These are phyloP conservation scores for Pseudomugil tenellus DNA, from an alignment of 2,797 vertebrate species.

Conservation along the genomic window DNA sequence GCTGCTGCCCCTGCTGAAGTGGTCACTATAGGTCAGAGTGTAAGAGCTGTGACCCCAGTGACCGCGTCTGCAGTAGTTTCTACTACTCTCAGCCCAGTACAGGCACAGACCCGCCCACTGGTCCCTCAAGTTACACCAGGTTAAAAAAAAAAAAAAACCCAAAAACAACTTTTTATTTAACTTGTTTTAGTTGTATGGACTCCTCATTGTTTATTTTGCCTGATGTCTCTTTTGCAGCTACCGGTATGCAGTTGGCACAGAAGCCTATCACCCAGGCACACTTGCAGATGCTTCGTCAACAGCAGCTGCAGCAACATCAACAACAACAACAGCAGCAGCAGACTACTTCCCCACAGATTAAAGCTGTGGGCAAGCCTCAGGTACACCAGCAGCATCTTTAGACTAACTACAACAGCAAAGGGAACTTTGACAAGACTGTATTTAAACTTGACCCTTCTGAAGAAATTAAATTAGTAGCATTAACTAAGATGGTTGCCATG, in stretches of 20 bases:
- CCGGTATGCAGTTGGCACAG: constrained; percentile 82
- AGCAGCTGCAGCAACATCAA: constrained; percentile 82
- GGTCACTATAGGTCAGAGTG: constrained; percentile 87
- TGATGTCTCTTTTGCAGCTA: constrained; percentile 57
- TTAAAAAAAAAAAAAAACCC: constrained; percentile 65
- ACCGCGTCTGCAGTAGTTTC: constrained; percentile 88
- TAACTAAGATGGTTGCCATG: background rate
- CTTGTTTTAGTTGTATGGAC: background rate
- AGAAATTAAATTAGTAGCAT: constrained; percentile 2
- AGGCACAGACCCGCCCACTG: constrained; percentile 86
- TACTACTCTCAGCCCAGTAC: constrained; percentile 87
- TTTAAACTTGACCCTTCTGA: background rate
- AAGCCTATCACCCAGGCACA: constrained; percentile 86
- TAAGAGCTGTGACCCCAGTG: constrained; percentile 87
- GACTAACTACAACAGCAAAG: background rate
- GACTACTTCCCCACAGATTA: constrained; percentile 86
- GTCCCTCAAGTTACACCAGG: constrained; percentile 88
- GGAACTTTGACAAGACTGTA: background rate
- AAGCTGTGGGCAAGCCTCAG: constrained; percentile 88
- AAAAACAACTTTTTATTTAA: background rate
- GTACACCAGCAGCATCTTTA: constrained; percentile 60
- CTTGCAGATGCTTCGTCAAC: constrained; percentile 87
- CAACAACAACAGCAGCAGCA: constrained; percentile 87
- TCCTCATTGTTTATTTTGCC: background rate
- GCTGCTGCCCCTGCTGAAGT: constrained; percentile 84